phyloP scores from a whole-genome alignment of 2,888 invertebrate genomes.

The Oscheius sp. region DNA sequence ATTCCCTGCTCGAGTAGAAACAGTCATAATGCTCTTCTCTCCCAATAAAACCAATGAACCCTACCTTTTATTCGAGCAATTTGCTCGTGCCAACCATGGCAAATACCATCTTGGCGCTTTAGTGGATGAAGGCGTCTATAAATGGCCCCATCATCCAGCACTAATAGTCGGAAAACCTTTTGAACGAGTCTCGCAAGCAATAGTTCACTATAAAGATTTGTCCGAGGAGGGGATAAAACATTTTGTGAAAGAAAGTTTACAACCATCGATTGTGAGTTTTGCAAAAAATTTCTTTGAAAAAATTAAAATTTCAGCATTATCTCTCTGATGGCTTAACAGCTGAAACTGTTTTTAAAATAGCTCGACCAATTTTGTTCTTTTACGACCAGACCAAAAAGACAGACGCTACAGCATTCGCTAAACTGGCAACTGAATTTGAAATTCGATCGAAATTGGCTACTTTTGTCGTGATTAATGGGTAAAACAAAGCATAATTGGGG shows the following conservation, averaged over 20 bases:
- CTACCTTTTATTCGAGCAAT: slow-evolving; percentile 40
- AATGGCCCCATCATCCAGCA: slow-evolving; percentile 47
- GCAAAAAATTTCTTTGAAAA: not conserved
- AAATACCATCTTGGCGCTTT: slow-evolving; percentile 41
- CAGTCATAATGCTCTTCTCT: slow-evolving; percentile 41
- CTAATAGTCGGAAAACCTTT: slow-evolving; percentile 49
- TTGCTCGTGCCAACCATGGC: slow-evolving; percentile 41
- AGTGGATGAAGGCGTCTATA: slow-evolving; percentile 33
- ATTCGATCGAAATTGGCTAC: not conserved
- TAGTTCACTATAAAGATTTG: slow-evolving; percentile 37
- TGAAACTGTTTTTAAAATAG: not conserved
- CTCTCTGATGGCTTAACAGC: slow-evolving; percentile 1
- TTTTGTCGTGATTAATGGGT: slow-evolving; percentile 25
- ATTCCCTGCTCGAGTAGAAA: slow-evolving; percentile 19
- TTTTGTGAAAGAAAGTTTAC: slow-evolving; percentile 33
- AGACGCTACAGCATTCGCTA: slow-evolving; percentile 33
- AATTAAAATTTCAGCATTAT: slow-evolving; percentile 8
- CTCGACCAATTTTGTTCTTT: slow-evolving; percentile 34
- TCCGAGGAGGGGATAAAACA: slow-evolving; percentile 35
- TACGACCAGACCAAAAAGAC: slow-evolving; percentile 33
- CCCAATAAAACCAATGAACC: slow-evolving; percentile 34
- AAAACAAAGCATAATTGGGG: not conserved
- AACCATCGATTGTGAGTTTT: slow-evolving; percentile 34
- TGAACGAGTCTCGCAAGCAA: slow-evolving; percentile 39
- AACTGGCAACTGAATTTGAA: slow-evolving; percentile 31